phyloP scores from a whole-genome alignment of 2,797 vertebrate species.

The Sphaeramia orbicularis region DNA sequence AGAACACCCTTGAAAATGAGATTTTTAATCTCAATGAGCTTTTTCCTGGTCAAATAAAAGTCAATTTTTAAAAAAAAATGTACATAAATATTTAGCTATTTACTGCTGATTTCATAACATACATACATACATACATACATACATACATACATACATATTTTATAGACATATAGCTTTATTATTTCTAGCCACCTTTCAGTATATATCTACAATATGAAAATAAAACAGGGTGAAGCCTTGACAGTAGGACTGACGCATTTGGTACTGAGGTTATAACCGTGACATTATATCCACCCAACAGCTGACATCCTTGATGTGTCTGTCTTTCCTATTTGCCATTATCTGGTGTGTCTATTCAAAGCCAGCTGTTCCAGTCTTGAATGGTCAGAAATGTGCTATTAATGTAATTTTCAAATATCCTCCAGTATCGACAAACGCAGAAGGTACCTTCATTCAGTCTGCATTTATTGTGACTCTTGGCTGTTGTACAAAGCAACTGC shows the following conservation, averaged over 20 bases:
- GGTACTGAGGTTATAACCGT: slow-evolving; percentile 13
- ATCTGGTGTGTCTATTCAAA: slow-evolving; percentile 17
- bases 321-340: slow-evolving; percentile 7
- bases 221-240: neutral
- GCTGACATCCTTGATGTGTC: slow-evolving; percentile 21
- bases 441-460: slow-evolving; percentile 24
- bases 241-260: slow-evolving; percentile 12
- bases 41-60: too few species aligned
- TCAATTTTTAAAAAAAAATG: too few species aligned
- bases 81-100: too few species aligned
- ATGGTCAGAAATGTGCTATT: slow-evolving; percentile 25
- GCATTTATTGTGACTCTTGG: slow-evolving; percentile 8
- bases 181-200: neutral
- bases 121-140: too few species aligned
- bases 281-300: slow-evolving; percentile 22
- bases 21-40: too few species aligned
- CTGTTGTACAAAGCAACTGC: slow-evolving; percentile 17
- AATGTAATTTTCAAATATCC: slow-evolving; percentile 21
- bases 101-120: too few species aligned
- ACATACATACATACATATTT: too few species aligned
- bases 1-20: too few species aligned
- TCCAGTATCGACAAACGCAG: slow-evolving; percentile 13
- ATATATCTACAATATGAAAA: neutral
- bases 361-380: neutral
- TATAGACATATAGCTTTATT: too few species aligned